Evolutionary conservation across 2,797 vertebrate genomes (phyloP), one percentile per base, ranked within the genome.

Genomic region (Basileuterus tristriatus): DNA sequence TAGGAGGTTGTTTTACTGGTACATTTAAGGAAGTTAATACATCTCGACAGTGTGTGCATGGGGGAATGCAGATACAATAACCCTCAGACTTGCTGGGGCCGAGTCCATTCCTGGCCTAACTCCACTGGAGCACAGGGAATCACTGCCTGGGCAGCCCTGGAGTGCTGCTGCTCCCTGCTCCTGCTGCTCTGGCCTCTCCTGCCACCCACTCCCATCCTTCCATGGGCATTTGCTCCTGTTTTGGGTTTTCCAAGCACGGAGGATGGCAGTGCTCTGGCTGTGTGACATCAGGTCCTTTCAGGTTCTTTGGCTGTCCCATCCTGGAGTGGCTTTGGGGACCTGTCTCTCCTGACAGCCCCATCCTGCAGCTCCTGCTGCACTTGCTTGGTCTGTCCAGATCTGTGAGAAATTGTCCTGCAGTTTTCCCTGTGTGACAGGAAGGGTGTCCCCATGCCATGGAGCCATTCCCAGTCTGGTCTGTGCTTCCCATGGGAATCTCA

Each of bases 11-110:
- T 97, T 96, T 96, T 95, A 97, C 94, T 94, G 94, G 92, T 96
- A 96, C 96, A 94, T 96, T 95, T 95, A 94, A 96, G 93, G 96
- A 95, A 97, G 96, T 97, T 97, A 97, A 96, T 97, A 94, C 94
- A 96, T 96, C 94, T 97, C 89, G 94, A 96, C 96, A 96, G 96
- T 63, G 53, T 86, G 41, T 94, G 94, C 96, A 96, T 93, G 77
- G 93, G 95, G 95, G 89, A 95, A 93, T 76, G 89, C 89, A 96
- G 96, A 93, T 94, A 96, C 94, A 97, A 95, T 96, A 97, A 96
- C 95, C 89, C 94, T 81, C 95, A 97, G 96, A 96, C 96, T 96
- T 22, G 87, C 96, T 96, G 94, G 96, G 96, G 96, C 94, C 96
- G 46, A 93, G 89, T 52, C 94, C 91, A 59, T 91, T 93, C 50